These are phyloP conservation scores for Latrodectus hesperus DNA, from an alignment of 2,888 invertebrate species.

Conservation along the genomic window DNA sequence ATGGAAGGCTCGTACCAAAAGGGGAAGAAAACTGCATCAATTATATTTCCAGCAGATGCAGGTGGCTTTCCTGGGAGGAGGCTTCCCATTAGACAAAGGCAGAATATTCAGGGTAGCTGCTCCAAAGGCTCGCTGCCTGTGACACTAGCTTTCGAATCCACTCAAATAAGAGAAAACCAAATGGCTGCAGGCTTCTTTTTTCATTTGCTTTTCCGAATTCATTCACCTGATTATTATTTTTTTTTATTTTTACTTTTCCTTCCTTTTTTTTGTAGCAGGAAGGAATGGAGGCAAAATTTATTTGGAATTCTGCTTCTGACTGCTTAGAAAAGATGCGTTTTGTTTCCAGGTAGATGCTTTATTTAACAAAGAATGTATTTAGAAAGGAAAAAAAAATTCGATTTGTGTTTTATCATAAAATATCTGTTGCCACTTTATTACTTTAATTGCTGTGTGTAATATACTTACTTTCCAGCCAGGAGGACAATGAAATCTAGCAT, in stretches of 20 bases:
- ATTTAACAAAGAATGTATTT: neutral
- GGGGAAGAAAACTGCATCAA: constrained; percentile 62
- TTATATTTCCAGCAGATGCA: constrained; percentile 68
- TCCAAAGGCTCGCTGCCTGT: constrained; percentile 45
- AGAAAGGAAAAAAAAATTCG: too few relatives aligned
- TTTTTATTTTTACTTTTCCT: constrained; percentile 17
- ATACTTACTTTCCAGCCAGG: too few relatives aligned
- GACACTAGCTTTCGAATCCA: constrained; percentile 64
- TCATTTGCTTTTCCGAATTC: constrained; percentile 33
- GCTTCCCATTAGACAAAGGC: constrained; percentile 62
- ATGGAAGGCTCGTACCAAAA: constrained; percentile 46
- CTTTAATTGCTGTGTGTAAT: too few relatives aligned
- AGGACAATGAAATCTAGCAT: too few relatives aligned
- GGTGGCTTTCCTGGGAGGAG: constrained; percentile 61
- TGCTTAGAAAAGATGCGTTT: neutral
- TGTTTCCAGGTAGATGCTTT: neutral
- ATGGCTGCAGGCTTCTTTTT: constrained; percentile 49
- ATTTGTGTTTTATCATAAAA: too few relatives aligned
- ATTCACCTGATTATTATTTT: constrained; percentile 25
- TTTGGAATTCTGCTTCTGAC: neutral
- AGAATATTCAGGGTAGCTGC: constrained; percentile 28
- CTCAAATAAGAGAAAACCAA: constrained; percentile 65
- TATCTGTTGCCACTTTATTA: too few relatives aligned
- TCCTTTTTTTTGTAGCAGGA: neutral
- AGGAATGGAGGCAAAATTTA: neutral